Evolutionary conservation across 2,888 invertebrate species (phyloP).

Genomic region (Girardia tigrina): DNA sequence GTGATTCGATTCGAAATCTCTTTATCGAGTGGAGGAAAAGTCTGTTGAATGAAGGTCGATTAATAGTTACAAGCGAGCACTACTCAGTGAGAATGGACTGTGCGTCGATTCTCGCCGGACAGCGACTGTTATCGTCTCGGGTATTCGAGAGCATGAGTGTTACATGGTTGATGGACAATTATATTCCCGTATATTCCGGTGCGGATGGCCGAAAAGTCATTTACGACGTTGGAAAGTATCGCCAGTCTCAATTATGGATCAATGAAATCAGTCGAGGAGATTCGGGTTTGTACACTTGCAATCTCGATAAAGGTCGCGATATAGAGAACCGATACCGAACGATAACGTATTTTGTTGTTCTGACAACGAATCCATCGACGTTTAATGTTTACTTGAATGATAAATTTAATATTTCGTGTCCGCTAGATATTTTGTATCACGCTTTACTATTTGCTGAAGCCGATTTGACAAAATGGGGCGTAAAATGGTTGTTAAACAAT

Average conservation of each 20-base stretch:
- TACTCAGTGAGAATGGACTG: neutral
- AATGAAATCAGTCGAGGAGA: neutral
- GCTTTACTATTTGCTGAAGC: neutral
- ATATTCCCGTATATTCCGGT: neutral
- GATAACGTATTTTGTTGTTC: neutral
- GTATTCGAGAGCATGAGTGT: neutral
- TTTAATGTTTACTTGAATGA: slow-evolving; percentile 2
- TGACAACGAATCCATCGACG: neutral
- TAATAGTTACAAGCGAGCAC: neutral
- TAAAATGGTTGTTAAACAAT: slow-evolving; percentile 12
- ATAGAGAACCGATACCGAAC: neutral
- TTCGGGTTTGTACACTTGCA: slow-evolving; percentile 1
- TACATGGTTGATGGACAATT: neutral
- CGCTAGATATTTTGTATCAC: neutral
- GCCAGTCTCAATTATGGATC: neutral
- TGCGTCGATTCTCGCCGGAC: neutral
- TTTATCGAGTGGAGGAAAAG: neutral
- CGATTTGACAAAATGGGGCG: neutral
- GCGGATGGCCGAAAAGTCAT: neutral
- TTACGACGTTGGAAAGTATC: slow-evolving; percentile 9
- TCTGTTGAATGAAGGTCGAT: neutral
- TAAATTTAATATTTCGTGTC: neutral
- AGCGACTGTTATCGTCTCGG: neutral
- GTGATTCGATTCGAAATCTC: neutral
- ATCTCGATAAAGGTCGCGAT: slow-evolving; percentile 2